phyloP scores from a whole-genome alignment of 1,140 invertebrate genomes.

The Oncopeltus fasciatus region DNA sequence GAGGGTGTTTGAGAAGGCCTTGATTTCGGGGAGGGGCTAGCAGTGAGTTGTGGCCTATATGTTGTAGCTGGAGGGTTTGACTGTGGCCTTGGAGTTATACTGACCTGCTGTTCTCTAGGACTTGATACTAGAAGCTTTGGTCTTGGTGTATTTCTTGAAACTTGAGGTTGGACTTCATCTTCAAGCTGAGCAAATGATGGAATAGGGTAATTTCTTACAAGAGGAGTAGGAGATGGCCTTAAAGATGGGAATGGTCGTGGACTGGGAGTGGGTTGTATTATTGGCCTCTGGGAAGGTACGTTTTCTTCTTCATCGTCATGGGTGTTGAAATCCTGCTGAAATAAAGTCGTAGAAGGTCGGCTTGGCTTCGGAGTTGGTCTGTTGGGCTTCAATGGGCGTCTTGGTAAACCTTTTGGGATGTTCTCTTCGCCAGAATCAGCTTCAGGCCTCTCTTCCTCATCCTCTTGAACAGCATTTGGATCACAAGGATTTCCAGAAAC shows the following conservation, averaged over 20 bases:
- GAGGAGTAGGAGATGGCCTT: conserved; percentile 35
- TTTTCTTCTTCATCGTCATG: conserved; percentile 33
- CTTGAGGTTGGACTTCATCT: conserved; percentile 30
- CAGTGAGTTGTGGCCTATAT: conserved; percentile 42
- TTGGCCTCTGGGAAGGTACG: conserved; percentile 41
- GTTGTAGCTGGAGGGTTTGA: conserved; percentile 44
- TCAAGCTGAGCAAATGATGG: conserved; percentile 26
- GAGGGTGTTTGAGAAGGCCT: conserved; percentile 29
- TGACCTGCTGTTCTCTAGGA: conserved; percentile 28
- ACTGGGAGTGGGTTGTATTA: conserved; percentile 46
- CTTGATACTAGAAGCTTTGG: conserved; percentile 30
- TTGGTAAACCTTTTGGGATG: conserved; percentile 21
- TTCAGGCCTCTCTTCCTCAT: conserved; percentile 36
- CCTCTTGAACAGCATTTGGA: conserved; percentile 55
- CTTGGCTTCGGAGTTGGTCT: conserved; percentile 23
- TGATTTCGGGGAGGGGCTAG: conserved; percentile 36
- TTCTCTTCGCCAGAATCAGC: conserved; percentile 27
- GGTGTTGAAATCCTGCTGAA: conserved; percentile 28
- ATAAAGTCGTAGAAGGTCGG: conserved; percentile 29
- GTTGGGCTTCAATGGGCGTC: conserved; percentile 23
- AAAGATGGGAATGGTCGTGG: conserved; percentile 40
- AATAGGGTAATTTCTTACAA: conserved; percentile 26
- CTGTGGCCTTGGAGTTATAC: conserved; percentile 43
- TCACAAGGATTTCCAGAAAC: conserved; percentile 83
- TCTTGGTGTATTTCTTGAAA: conserved; percentile 33